Evolutionary conservation across 1,140 invertebrate genomes (phyloP), one percentile per base, ranked within the genome.

Genomic region (Aphelinus atriplicis): DNA sequence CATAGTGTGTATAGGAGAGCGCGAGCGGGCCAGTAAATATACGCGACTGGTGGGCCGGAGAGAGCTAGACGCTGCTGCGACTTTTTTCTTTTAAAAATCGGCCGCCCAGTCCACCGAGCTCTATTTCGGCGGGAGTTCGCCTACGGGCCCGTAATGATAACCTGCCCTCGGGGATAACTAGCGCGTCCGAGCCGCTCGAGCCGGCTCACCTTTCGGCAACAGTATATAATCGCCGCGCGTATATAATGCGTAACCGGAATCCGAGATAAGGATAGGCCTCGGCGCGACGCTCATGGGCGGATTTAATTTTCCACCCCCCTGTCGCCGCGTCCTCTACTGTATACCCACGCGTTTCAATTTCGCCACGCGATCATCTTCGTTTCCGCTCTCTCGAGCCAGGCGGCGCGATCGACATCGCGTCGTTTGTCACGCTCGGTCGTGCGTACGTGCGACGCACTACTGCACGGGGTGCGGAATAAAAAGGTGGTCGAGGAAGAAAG

Each of bases 401-500:
- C 26, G 26, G 26, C 26, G 26, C 26, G 26, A 26, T 26, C 26
- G 26, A 26, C 26, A 0, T 26, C 26, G 26, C 26, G 26, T 26
- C 26, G 5, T 10, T 10, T 55, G 10, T 10, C 10, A 26, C 26
- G 26, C 26, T 26, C 5, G 5, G 53, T 5, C 10, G 53, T 55
- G 53, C 53, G 53, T 55, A n/a, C n/a, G 5, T 55, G 53, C 10
- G 53, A 26, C 26, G 26, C 26, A 26, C 26, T 6, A 26, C 26
- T 6, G 57, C 2, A 47, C 46, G 58, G 9, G 56, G 43, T 10
- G 26, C 56, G 55, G 43, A 26, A 48, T 9, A 48, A 64, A 46
- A 71, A 73, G 75, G 58, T 71, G 55, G 53, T 7, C 47, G 63
- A 64, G 71, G 75, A 78, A 78, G 76, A 70, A 78, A 26, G 26